A percentile compares a stretch with the other conserved stretches of the same genome.
phyloP scores from a whole-genome alignment of 2,113 vertebrate species.

The Baryphthengus martii region DNA sequence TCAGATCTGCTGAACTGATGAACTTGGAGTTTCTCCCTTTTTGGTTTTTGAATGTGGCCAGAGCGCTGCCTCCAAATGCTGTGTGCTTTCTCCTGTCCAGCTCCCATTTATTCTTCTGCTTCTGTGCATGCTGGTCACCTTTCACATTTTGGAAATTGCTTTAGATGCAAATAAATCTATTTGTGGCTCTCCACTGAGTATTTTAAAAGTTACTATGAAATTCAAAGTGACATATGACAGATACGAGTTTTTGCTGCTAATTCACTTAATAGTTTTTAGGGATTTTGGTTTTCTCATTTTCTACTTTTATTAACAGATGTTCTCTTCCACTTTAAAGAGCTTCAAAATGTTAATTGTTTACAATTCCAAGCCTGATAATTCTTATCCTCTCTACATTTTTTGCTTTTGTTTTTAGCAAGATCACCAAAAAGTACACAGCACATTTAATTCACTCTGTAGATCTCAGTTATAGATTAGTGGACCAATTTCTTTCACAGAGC shows the following conservation, averaged over 20 bases:
- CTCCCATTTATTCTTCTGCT: neutral
- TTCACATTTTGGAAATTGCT: constrained; percentile 12
- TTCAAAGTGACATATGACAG: neutral
- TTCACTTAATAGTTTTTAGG: neutral
- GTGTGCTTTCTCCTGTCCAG: neutral
- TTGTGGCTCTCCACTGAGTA: neutral
- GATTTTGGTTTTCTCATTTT: constrained; percentile 6
- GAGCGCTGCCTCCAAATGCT: neutral
- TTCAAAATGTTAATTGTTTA: constrained; percentile 37
- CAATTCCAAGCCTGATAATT: neutral
- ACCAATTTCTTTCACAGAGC: neutral
- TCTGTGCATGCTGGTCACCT: neutral
- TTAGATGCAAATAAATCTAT: neutral
- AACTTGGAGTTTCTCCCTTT: neutral
- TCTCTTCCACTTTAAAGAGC: neutral
- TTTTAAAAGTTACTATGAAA: neutral
- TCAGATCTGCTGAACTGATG: neutral
- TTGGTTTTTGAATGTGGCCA: neutral
- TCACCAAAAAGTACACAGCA: neutral
- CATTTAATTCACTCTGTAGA: neutral
- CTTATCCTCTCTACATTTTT: neutral
- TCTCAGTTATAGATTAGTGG: neutral
- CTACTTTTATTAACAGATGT: constrained; percentile 2
- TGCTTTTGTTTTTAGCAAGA: neutral
- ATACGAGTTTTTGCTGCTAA: neutral